Evolutionary conservation across 53 echinoderm and acorn worm species (phyloP), one percentile per base, ranked within the genome.

Genomic region (Glandiceps talaboti): DNA sequence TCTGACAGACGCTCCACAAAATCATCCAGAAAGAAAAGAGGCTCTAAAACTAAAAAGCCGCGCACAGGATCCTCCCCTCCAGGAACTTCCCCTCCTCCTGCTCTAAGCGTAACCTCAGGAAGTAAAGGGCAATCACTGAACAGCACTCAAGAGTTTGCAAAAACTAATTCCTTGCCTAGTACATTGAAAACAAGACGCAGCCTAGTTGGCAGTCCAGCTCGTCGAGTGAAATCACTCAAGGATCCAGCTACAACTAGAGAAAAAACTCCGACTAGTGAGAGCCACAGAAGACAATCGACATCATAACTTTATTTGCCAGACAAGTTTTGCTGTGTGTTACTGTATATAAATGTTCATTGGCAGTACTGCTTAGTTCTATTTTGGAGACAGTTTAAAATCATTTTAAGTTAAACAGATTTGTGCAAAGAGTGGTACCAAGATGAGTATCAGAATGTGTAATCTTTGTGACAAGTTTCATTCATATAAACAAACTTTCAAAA

Each of bases 121-220:
- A 75, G 33, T 64, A 31, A 80, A 74, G 28, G 32, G 1, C 26
- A 73, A n/a, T 74, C 73, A 32, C 79, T 76, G 14, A 80, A 85
- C 28, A 76, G 75, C 80, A 75, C 33, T 72, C 33, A 64, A 14
- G 85, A 85, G 27, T 75, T 33, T 64, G 32, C 85, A 1, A 80
- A 75, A 29, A 64, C 30, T 25, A 85, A 80, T 80, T 80, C 80
- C 33, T 79, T 75, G 80, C 80, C 73, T 25, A 45, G 64, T 45
- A 45, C 64, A 45, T 75, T 33, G 28, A 80, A 29, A 12, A 79
- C 14, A 12, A 28, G 85, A 6, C 85, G 80, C 32, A 80, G 85
- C 85, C 80, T 80, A 29, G 32, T 79, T 27, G 79, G 80, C 32
- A 80, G 85, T 80, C 80, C 85, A 29, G 32, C 80, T 27, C 6